phyloP scores from a whole-genome alignment of 2,888 invertebrate species.

The Hypsopygia costalis region DNA sequence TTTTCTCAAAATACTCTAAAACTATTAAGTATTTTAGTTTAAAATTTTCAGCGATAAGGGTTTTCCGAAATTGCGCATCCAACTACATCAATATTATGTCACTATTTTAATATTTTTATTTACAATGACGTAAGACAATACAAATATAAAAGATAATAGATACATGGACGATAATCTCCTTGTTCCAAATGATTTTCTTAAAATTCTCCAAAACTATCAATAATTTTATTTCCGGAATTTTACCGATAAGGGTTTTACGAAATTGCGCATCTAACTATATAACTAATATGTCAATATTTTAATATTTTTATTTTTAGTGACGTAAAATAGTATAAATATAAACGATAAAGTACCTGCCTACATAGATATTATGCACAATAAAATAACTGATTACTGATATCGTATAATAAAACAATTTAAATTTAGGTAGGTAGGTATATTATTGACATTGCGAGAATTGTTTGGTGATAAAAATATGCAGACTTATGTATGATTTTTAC shows the following conservation, averaged over 20 bases:
- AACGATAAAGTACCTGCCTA: too few relatives aligned
- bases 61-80: constrained; percentile 19
- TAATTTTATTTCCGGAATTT: not conserved
- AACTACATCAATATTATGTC: constrained; percentile 3
- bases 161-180: constrained; percentile 8
- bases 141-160: constrained; percentile 2
- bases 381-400: too few relatives aligned
- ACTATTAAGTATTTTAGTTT: constrained; percentile 5
- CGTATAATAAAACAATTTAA: too few relatives aligned
- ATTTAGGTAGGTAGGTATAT: too few relatives aligned
- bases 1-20: constrained; percentile 28
- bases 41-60: constrained; percentile 30
- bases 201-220: not conserved
- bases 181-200: constrained; percentile 11
- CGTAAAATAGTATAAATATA: not conserved
- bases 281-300: not conserved
- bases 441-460: too few relatives aligned
- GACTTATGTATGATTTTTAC: too few relatives aligned
- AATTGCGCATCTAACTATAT: not conserved
- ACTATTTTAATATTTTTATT: not conserved
- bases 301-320: not conserved
- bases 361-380: too few relatives aligned
- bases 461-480: too few relatives aligned
- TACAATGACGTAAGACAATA: not conserved
- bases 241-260: not conserved